Evolutionary conservation across 1,140 invertebrate genomes (phyloP).

Genomic region (Oedothorax gibbosus): DNA sequence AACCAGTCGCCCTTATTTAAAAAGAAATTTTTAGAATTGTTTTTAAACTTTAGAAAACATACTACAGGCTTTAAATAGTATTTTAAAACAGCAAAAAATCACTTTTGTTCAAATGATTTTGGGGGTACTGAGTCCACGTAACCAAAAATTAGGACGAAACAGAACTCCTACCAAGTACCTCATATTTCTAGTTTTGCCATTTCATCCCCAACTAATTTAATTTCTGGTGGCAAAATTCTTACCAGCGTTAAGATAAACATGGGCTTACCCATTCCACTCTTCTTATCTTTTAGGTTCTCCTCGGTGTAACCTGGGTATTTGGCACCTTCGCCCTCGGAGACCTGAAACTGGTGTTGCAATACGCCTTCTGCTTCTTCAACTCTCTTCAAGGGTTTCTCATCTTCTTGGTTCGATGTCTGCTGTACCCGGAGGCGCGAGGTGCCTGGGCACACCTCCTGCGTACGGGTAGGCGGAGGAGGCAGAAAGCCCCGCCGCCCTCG

Average conservation of each 20-base stretch:
- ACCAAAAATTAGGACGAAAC: too few relatives aligned
- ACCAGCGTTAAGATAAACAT: constrained; percentile 70
- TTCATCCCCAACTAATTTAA: constrained; percentile 72
- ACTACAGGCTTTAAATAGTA: too few relatives aligned
- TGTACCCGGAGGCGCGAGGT: constrained; percentile 70
- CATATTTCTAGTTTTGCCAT: constrained; percentile 73
- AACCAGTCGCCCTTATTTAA: too few relatives aligned
- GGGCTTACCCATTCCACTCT: constrained; percentile 63
- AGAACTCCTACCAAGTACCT: constrained; percentile 65
- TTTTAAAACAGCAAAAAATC: too few relatives aligned
- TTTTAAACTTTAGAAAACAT: too few relatives aligned
- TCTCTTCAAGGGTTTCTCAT: constrained; percentile 73
- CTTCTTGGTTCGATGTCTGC: constrained; percentile 71
- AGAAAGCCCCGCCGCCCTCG: constrained; percentile 41
- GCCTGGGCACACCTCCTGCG: constrained; percentile 67
- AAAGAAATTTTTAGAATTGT: too few relatives aligned
- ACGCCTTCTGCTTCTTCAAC: constrained; percentile 72
- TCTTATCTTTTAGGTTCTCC: constrained; percentile 65
- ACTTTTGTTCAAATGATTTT: too few relatives aligned
- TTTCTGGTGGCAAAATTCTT: constrained; percentile 49
- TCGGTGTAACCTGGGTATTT: constrained; percentile 73
- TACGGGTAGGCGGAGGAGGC: constrained; percentile 51
- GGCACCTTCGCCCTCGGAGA: constrained; percentile 71
- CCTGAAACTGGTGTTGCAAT: constrained; percentile 70
- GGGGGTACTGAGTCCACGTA: too few relatives aligned